Conservation (phyloP, 2,113 vertebrate species). For the Chascanopsetta lugubris region DNA sequence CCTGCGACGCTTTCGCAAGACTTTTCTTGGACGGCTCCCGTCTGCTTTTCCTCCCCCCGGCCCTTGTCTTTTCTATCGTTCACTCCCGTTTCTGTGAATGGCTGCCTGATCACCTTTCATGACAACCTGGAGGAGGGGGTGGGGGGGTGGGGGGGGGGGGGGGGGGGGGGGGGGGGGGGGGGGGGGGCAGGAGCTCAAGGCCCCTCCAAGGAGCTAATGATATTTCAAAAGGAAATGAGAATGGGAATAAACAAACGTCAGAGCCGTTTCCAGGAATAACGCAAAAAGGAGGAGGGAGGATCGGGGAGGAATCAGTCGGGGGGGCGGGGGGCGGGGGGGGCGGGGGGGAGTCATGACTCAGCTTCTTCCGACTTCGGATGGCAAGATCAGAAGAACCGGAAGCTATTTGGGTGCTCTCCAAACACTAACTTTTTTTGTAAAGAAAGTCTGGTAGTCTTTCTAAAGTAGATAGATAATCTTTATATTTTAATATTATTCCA, state of each 20-base stretch:
- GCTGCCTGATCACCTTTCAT: conserved; percentile 61
- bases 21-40: conserved; percentile 17
- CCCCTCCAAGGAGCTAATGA: conserved; percentile 47
- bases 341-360: background rate
- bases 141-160: no score
- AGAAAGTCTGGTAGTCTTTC: no score
- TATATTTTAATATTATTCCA: no score
- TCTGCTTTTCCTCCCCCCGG: background rate
- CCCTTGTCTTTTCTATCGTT: conserved; percentile 11
- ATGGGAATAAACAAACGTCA: conserved; percentile 66
- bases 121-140: conserved; percentile 47
- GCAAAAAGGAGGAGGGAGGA: conserved; percentile 27
- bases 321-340: background rate
- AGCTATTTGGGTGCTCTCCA: conserved; percentile 72
- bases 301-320: background rate
- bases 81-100: conserved; percentile 53
- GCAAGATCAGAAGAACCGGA: conserved; percentile 56
- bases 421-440: no score
- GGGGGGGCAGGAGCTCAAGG: conserved; percentile 40
- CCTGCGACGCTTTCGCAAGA: conserved; percentile 12
- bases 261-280: conserved; percentile 60
- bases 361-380: conserved; percentile 52
- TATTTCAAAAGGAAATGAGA: conserved; percentile 73
- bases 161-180: no score
- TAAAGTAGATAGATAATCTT: no score